Conservation (phyloP, 2,113 vertebrate species). For the Phainopepla nitens region DNA sequence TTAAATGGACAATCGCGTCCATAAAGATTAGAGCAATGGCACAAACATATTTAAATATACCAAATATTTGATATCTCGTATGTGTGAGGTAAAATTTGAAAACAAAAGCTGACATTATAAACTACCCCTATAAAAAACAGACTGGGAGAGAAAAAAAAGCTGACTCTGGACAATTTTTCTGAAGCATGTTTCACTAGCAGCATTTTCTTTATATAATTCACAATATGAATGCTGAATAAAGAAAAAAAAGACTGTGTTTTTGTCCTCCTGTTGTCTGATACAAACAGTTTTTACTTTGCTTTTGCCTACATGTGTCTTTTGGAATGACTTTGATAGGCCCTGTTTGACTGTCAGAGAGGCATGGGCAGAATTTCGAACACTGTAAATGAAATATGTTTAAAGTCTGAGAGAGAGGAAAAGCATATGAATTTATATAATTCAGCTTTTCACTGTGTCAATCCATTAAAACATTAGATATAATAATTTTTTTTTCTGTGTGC, state of each 20-base stretch:
- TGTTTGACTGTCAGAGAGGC: not conserved
- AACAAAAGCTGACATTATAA: not conserved
- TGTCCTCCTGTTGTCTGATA: not conserved
- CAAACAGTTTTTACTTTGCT: rapidly evolving
- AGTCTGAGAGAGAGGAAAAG: not conserved
- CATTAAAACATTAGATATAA: not conserved
- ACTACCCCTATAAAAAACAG: rapidly evolving
- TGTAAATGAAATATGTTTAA: not conserved
- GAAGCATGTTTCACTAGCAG: not conserved
- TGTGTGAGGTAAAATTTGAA: not conserved
- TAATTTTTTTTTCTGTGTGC: not conserved
- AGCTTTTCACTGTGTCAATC: not conserved
- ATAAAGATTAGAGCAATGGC: not conserved
- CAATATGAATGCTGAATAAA: not conserved
- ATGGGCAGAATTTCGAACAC: not conserved
- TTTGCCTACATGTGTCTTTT: not conserved
- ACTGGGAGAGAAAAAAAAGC: not conserved
- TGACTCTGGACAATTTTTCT: not conserved
- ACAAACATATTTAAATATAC: not conserved
- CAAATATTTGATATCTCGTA: not conserved
- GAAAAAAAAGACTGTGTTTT: rapidly evolving
- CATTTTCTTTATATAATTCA: not conserved
- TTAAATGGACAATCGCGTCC: not conserved
- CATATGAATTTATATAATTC: not conserved
- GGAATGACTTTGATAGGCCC: not conserved